Evolutionary conservation across 2,797 vertebrate species (phyloP).

Genomic region (Sibirionetta formosa): DNA sequence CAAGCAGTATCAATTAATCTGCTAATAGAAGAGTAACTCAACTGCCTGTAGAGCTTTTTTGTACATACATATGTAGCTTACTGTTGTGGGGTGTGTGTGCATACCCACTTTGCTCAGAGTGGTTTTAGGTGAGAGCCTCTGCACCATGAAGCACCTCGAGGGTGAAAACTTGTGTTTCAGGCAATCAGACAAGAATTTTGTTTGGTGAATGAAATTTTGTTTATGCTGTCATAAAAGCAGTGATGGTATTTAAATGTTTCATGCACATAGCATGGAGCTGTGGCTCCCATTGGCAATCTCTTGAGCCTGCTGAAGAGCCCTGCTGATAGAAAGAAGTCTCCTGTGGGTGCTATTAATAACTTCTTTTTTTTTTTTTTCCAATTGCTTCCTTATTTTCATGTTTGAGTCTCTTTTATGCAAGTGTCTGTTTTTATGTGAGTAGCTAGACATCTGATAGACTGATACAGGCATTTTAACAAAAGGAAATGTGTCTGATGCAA

Average conservation of each 20-base stretch:
- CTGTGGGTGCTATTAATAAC: background rate
- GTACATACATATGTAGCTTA: fast-evolving
- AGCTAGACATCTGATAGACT: background rate
- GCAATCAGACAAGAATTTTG: background rate
- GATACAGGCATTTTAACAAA: background rate
- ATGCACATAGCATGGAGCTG: background rate
- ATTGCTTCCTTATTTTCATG: background rate
- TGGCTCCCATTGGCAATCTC: background rate
- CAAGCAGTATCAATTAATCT: background rate
- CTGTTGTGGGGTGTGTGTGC: fast-evolving
- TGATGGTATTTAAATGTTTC: background rate
- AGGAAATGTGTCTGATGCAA: background rate
- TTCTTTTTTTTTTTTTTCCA: background rate
- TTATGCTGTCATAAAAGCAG: background rate
- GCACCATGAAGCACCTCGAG: background rate
- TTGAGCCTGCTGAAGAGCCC: background rate
- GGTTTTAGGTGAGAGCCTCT: background rate
- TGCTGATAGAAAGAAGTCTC: background rate
- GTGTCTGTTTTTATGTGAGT: background rate
- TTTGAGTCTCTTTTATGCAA: background rate
- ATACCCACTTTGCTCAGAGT: background rate
- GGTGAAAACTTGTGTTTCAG: background rate
- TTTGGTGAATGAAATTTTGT: background rate
- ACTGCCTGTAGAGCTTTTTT: background rate
- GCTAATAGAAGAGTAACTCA: background rate